phyloP scores from a whole-genome alignment of 1,140 invertebrate species.

The Scylla paramamosain region DNA sequence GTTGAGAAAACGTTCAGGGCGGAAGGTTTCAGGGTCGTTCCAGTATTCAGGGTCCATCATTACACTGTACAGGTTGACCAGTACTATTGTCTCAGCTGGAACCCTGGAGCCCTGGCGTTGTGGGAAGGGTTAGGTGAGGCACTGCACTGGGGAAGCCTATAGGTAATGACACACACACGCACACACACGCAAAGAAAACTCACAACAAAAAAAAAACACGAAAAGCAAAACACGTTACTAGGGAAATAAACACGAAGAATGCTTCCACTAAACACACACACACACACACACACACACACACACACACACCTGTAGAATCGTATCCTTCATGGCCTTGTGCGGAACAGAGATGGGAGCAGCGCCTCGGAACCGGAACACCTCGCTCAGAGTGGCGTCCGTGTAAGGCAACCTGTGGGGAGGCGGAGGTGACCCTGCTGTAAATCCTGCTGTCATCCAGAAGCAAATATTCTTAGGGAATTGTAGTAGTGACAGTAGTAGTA shows the following conservation, averaged over 20 bases:
- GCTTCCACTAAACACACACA: too few relatives aligned
- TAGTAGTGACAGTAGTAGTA: too few relatives aligned
- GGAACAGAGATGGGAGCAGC: constrained; percentile 52
- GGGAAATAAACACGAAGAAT: too few relatives aligned
- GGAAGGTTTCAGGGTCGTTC: constrained; percentile 80
- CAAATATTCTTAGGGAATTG: neutral
- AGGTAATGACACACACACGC: too few relatives aligned
- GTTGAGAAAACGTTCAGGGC: constrained; percentile 80
- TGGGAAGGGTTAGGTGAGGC: too few relatives aligned
- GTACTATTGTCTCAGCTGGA: constrained; percentile 83
- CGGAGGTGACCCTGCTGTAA: too few relatives aligned
- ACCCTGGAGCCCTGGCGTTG: constrained; percentile 73
- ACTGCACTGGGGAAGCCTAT: too few relatives aligned
- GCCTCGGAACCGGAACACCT: constrained; percentile 53
- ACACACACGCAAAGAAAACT: too few relatives aligned
- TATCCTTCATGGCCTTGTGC: constrained; percentile 49
- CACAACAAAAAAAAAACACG: too few relatives aligned
- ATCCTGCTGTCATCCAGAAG: neutral
- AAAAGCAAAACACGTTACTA: too few relatives aligned
- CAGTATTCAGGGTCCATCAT: constrained; percentile 85
- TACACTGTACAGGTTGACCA: constrained; percentile 86
- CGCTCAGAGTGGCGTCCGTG: constrained; percentile 42
- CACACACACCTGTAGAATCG: constrained; percentile 46
- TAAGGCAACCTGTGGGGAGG: constrained; percentile 85
- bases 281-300: neutral